Evolutionary conservation across 2,797 vertebrate genomes (phyloP).

Genomic region (Ctenosaura bakeri): DNA sequence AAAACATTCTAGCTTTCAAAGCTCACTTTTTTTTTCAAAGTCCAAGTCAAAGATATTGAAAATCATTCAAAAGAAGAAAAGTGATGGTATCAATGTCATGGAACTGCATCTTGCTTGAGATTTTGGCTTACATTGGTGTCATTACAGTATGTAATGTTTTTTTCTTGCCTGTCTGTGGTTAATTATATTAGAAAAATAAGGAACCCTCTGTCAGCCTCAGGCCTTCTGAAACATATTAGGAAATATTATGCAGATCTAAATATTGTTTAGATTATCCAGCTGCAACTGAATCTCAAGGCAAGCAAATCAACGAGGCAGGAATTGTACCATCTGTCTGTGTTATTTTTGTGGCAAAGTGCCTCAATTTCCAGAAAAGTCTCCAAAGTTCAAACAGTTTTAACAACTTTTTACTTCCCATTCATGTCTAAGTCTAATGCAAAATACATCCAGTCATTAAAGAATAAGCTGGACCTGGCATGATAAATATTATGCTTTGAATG

Average conservation of each 20-base stretch:
- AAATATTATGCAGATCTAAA: constrained; percentile 9
- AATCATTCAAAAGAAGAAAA: too few relatives aligned
- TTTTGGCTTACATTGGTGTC: background rate
- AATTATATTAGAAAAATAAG: background rate
- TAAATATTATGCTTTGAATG: background rate
- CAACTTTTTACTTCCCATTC: background rate
- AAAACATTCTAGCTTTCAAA: too few relatives aligned
- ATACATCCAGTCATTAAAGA: background rate
- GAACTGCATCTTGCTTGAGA: too few relatives aligned
- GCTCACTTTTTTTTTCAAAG: too few relatives aligned
- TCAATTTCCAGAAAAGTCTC: background rate
- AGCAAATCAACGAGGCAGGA: background rate
- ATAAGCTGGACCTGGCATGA: background rate
- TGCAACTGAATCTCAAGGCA: constrained; percentile 12
- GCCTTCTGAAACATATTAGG: background rate
- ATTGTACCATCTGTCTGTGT: constrained; percentile 18
- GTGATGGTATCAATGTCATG: too few relatives aligned
- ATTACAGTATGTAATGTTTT: background rate
- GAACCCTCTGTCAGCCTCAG: background rate
- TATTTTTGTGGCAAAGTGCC: background rate
- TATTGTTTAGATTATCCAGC: background rate
- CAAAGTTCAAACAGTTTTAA: background rate
- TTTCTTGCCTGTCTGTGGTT: background rate
- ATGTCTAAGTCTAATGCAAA: background rate
- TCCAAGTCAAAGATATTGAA: too few relatives aligned